Conservation (phyloP, 1,140 invertebrate species). For the Ips typographus region DNA sequence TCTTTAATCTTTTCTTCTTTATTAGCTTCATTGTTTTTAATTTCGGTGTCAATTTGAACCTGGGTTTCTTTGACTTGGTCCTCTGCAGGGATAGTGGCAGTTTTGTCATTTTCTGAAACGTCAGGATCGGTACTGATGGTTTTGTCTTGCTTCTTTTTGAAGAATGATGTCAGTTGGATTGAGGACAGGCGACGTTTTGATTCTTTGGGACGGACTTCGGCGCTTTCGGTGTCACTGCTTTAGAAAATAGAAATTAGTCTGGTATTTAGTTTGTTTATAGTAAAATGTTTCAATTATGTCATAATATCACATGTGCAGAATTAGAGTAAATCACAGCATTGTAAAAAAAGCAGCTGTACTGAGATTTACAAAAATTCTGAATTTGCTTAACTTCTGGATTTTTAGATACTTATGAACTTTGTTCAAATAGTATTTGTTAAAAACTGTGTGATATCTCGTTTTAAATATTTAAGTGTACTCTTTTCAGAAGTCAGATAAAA, state of each 20-base stretch:
- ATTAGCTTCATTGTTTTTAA: constrained; percentile 45
- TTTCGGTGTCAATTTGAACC: constrained; percentile 12
- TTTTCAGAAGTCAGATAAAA: no score
- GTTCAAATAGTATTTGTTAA: no score
- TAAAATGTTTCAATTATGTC: no score
- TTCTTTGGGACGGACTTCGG: constrained; percentile 50
- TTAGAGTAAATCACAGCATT: no score
- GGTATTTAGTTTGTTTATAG: no score
- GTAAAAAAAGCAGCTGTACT: no score
- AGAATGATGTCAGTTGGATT: constrained; percentile 36
- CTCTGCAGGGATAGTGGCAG: constrained; percentile 31
- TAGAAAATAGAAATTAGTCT: not conserved
- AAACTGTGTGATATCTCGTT: no score
- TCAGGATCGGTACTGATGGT: constrained; percentile 37
- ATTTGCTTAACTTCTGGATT: no score
- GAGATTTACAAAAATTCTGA: no score
- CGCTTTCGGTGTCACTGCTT: constrained; percentile 59
- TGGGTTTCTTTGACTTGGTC: constrained; percentile 31
- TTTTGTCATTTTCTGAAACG: constrained; percentile 33
- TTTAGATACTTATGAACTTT: no score
- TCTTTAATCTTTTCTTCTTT: not conserved
- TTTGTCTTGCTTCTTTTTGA: constrained; percentile 47
- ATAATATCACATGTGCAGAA: no score
- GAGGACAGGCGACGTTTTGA: constrained; percentile 35
- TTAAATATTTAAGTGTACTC: no score